Evolutionary conservation across 1,140 invertebrate genomes (phyloP).

Genomic region (Amphibalanus amphitrite): DNA sequence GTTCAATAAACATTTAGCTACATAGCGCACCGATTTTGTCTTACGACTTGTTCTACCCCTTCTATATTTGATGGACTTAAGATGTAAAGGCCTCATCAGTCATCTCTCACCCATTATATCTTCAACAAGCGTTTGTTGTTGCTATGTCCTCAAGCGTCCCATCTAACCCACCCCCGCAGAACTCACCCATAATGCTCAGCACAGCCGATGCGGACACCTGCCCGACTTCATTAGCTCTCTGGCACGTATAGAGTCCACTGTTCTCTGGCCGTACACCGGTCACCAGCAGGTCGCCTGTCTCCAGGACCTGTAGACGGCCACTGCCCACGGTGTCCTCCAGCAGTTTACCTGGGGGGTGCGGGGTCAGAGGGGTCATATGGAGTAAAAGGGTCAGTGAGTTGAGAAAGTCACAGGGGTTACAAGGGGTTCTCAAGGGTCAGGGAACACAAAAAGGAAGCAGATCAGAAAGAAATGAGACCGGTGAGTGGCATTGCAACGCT

Average conservation of each 20-base stretch:
- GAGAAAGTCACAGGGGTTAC: neutral
- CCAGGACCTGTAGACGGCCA: slow-evolving; percentile 48
- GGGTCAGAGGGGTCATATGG: no score
- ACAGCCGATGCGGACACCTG: slow-evolving; percentile 59
- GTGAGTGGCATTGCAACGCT: no score
- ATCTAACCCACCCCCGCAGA: no score
- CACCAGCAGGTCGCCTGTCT: slow-evolving; percentile 67
- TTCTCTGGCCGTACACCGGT: slow-evolving; percentile 63
- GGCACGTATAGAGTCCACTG: slow-evolving; percentile 73
- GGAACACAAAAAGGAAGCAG: neutral
- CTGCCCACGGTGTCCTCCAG: neutral
- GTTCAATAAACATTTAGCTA: no score
- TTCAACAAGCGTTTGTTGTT: no score
- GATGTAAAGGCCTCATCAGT: no score
- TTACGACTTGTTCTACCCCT: no score
- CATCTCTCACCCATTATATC: no score
- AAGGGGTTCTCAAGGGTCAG: neutral
- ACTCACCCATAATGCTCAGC: slow-evolving; percentile 61
- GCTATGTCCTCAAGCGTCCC: no score
- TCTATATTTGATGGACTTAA: no score
- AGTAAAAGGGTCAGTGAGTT: neutral
- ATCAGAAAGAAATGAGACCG: no score
- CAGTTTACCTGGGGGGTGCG: neutral
- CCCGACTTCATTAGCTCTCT: slow-evolving; percentile 72
- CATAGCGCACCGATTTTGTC: no score